Base-by-base conservation (phyloP, 2,797 vertebrate species). In the Spinibarbus caldwelli region DNA sequence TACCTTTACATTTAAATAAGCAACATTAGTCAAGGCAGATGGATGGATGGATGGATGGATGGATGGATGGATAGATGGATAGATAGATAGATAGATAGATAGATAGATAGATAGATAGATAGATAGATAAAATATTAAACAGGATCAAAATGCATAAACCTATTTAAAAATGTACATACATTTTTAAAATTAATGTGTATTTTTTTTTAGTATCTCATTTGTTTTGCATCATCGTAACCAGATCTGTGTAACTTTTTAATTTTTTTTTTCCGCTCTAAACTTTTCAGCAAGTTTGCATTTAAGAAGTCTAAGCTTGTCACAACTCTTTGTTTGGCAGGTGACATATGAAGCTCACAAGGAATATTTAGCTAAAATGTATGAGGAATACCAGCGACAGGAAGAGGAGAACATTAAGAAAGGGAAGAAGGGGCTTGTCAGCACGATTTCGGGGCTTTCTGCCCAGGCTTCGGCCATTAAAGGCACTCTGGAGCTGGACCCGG, bases 341-440 rank as follows among this genome's bases (percentile, higher is more conserved):
- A 95, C 95, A 0, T 95, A 94, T 70, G 96, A 97, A 89, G 97
- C 96, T 88, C 96, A 97, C 92, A 95, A 95, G 0, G 96, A 97
- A 90, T 96, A 97, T 80, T 92, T 99, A 78, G 98, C 98, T 73
- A 99, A 99, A 94, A 99, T 99, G 98, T 99, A 99, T 26, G 98
- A 99, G 89, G 98, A 99, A 80, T 99, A 99, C 93, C 98, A 99
- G 91, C 96, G 98, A 29, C 98, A 99, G 92, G 98, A 99, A 87
- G 98, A 99, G 86, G 98, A 99, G 89, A 99, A 99, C 90, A 99
- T 99, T 89, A 99, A 99, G 90, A 99, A 98, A 86, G 98, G 98
- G 3, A 99, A 99, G 93, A 99, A 99, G 87, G 98, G 98, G 11
- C 97, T 96, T 0, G 98, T 99, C 86, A 99, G 98, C 93, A 99